Evolutionary conservation across 1,140 invertebrate species (phyloP).

Genomic region (Drosophila lini): DNA sequence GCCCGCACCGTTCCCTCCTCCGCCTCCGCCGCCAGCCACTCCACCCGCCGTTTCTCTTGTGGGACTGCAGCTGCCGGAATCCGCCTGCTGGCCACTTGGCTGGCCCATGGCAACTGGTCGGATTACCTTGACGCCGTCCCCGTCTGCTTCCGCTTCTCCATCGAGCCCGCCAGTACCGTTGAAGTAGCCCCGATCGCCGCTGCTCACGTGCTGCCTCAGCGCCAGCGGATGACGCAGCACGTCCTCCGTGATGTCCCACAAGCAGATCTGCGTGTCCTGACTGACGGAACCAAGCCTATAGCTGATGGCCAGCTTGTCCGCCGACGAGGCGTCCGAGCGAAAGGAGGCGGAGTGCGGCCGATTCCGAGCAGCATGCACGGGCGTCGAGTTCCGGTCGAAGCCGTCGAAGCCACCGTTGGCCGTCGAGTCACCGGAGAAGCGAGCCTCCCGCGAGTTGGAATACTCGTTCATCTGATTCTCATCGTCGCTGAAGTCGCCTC

Average conservation of each 20-base stretch:
- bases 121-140: constrained; percentile 77
- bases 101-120: constrained; percentile 74
- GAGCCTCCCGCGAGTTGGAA: constrained; percentile 59
- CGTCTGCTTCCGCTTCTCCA: constrained; percentile 25
- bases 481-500: constrained; percentile 87
- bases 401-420: constrained; percentile 84
- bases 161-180: constrained; percentile 60
- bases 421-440: constrained; percentile 73
- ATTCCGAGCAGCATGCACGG: constrained; percentile 67
- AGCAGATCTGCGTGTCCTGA: constrained; percentile 98
- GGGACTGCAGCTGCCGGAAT: constrained; percentile 67
- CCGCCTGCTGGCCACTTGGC: constrained; percentile 50
- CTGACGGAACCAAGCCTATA: constrained; percentile 98
- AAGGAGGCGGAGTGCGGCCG: constrained; percentile 86
- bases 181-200: constrained; percentile 69
- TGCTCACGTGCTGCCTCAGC: constrained; percentile 77
- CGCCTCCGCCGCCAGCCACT: constrained; percentile 4
- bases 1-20: constrained; percentile 26
- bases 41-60: constrained; percentile 48
- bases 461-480: constrained; percentile 86
- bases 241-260: constrained; percentile 99
- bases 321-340: constrained; percentile 79
- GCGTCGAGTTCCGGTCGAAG: constrained; percentile 83
- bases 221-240: constrained; percentile 89
- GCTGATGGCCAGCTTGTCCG: constrained; percentile 87